Evolutionary conservation across 2,888 invertebrate species (phyloP).

Genomic region (Perdita meconis): DNA sequence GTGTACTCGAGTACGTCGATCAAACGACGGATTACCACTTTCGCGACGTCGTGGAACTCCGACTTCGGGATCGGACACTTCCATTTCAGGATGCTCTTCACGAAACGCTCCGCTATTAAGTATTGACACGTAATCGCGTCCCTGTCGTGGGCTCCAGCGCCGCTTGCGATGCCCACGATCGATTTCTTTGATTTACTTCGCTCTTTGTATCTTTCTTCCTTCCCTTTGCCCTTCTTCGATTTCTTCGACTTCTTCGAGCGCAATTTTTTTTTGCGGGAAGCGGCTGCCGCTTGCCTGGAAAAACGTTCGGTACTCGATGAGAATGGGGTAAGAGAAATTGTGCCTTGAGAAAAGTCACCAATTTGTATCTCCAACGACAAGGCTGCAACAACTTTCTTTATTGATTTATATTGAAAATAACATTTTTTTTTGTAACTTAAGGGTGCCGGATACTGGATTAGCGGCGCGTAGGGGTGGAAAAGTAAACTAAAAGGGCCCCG

Average conservation of each 20-base stretch:
- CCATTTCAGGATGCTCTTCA: slow-evolving; percentile 77
- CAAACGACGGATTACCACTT: slow-evolving; percentile 74
- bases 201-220: slow-evolving; percentile 25
- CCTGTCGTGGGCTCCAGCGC: slow-evolving; percentile 36
- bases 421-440: background rate
- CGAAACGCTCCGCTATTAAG: slow-evolving; percentile 78
- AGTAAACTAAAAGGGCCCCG: too few relatives aligned
- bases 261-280: slow-evolving; percentile 56
- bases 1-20: slow-evolving; percentile 68
- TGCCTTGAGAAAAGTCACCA: background rate
- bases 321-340: too few relatives aligned
- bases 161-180: background rate
- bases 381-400: too few relatives aligned
- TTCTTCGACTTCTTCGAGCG: slow-evolving; percentile 37
- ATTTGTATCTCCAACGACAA: background rate
- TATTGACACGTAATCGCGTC: slow-evolving; percentile 78
- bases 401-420: too few relatives aligned
- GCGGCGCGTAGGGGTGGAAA: too few relatives aligned
- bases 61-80: slow-evolving; percentile 70
- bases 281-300: slow-evolving; percentile 75
- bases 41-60: slow-evolving; percentile 77
- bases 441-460: too few relatives aligned
- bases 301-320: background rate
- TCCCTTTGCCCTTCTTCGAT: slow-evolving; percentile 36
- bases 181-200: slow-evolving; percentile 25